A percentile compares a stretch with the other conserved stretches of the same genome.
phyloP scores from a whole-genome alignment of 2,888 invertebrate genomes.

The Lycia hirtaria region DNA sequence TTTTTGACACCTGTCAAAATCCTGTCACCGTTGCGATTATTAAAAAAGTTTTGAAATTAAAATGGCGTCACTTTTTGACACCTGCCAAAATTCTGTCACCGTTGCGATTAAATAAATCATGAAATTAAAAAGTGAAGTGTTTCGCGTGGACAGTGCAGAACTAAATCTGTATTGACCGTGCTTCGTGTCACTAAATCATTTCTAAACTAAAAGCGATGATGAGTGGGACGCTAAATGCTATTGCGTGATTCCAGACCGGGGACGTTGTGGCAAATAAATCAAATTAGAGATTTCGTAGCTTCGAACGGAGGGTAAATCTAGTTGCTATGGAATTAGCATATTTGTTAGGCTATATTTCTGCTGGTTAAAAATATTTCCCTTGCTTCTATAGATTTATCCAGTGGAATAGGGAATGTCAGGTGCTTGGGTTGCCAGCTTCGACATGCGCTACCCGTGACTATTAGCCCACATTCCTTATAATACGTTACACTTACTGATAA shows the following conservation, averaged over 20 bases:
- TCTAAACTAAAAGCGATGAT: slow-evolving; percentile 76
- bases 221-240: slow-evolving; percentile 69
- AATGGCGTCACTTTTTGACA: slow-evolving; percentile 44
- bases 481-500: slow-evolving; percentile 76
- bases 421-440: slow-evolving; percentile 75
- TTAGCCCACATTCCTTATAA: slow-evolving; percentile 78
- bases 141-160: slow-evolving; percentile 58
- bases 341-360: slow-evolving; percentile 46
- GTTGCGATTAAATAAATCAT: too few species aligned
- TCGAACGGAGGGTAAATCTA: slow-evolving; percentile 52
- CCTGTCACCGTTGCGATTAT: slow-evolving; percentile 30
- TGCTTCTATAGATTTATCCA: slow-evolving; percentile 47
- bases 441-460: slow-evolving; percentile 83
- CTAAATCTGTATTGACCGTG: slow-evolving; percentile 58
- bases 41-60: too few species aligned
- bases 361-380: slow-evolving; percentile 28
- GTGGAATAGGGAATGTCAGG: slow-evolving; percentile 71
- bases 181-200: slow-evolving; percentile 62
- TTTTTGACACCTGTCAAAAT: slow-evolving; percentile 36
- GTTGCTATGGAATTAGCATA: slow-evolving; percentile 64
- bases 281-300: slow-evolving; percentile 59
- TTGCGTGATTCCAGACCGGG: slow-evolving; percentile 69
- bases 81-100: slow-evolving; percentile 39
- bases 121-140: slow-evolving; percentile 51
- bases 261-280: slow-evolving; percentile 46